Percentiles rank a stretch among this genome's conserved stretches.
phyloP scores from a whole-genome alignment of 2,888 invertebrate species.

The Amphipyra tragopoginis region DNA sequence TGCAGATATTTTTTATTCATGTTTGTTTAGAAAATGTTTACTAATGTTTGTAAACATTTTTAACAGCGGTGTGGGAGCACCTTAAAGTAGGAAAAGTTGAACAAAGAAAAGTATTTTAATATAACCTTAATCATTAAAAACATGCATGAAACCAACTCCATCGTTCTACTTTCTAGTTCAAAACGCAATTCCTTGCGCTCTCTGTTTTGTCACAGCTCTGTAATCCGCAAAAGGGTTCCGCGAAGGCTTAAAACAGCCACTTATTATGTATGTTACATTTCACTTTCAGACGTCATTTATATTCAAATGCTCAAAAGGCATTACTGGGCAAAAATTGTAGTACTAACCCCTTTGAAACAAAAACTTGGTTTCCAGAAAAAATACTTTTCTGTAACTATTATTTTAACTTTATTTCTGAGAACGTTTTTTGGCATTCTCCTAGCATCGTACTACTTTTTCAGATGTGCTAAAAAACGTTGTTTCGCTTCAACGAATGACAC shows the following conservation, averaged over 20 bases:
- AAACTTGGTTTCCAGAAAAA: constrained; percentile 80
- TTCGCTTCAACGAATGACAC: neutral
- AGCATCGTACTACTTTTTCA: neutral
- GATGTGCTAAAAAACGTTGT: neutral
- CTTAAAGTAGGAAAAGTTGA: too few relatives aligned
- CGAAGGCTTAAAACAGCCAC: constrained; percentile 89
- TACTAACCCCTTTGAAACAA: constrained; percentile 84
- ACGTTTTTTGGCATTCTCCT: neutral
- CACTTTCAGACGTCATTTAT: constrained; percentile 90
- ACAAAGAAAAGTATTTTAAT: too few relatives aligned
- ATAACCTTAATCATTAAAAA: too few relatives aligned
- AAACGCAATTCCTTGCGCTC: constrained; percentile 17
- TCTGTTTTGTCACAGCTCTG: constrained; percentile 71
- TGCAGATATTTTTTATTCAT: too few relatives aligned
- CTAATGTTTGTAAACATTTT: too few relatives aligned
- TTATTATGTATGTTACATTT: constrained; percentile 90
- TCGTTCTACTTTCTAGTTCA: neutral
- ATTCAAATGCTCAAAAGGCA: constrained; percentile 90
- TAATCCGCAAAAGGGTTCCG: constrained; percentile 88
- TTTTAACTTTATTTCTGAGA: constrained; percentile 3
- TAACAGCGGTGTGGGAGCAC: too few relatives aligned
- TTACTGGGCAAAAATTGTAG: constrained; percentile 89
- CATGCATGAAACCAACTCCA: too few relatives aligned
- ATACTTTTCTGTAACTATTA: constrained; percentile 67
- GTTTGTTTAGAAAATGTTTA: too few relatives aligned